Conservation (phyloP, 2,113 vertebrate genomes). For the Porphyrio hochstetteri region DNA sequence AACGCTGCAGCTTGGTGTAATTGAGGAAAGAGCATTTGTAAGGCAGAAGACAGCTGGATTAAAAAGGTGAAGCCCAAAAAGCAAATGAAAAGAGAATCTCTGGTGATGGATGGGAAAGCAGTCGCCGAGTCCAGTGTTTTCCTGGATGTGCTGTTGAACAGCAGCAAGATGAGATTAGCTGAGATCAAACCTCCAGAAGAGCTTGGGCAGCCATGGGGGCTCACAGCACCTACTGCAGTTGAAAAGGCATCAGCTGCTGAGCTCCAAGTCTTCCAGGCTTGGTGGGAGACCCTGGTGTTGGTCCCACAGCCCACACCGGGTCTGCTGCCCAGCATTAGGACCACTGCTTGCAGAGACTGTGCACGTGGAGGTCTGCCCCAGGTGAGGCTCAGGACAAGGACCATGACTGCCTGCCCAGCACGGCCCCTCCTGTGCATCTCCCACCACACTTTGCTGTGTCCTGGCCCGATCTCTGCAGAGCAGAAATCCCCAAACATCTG, state of each 20-base stretch:
- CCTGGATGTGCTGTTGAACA: background rate
- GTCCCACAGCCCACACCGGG: too few relatives aligned
- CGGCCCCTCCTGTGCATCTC: background rate
- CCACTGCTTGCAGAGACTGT: background rate
- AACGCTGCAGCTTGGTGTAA: background rate
- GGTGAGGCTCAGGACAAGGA: background rate
- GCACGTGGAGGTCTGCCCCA: background rate
- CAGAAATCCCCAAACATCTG: background rate
- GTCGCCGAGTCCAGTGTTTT: background rate
- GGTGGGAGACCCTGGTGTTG: background rate
- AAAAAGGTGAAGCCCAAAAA: constrained; percentile 56
- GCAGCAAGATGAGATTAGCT: background rate
- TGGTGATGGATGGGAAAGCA: constrained; percentile 48
- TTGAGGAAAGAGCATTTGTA: constrained; percentile 38
- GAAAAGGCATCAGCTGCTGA: background rate
- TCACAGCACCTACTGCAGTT: background rate
- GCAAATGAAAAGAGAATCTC: constrained; percentile 52
- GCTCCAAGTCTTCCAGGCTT: background rate
- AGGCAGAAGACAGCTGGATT: constrained; percentile 59
- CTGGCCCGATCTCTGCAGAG: background rate
- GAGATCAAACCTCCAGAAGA: background rate
- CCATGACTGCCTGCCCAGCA: background rate
- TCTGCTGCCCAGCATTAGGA: fast-evolving
- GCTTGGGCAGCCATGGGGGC: background rate
- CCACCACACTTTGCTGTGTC: background rate